Evolutionary conservation across 2,113 vertebrate genomes (phyloP).

Genomic region (Ondatra zibethicus): DNA sequence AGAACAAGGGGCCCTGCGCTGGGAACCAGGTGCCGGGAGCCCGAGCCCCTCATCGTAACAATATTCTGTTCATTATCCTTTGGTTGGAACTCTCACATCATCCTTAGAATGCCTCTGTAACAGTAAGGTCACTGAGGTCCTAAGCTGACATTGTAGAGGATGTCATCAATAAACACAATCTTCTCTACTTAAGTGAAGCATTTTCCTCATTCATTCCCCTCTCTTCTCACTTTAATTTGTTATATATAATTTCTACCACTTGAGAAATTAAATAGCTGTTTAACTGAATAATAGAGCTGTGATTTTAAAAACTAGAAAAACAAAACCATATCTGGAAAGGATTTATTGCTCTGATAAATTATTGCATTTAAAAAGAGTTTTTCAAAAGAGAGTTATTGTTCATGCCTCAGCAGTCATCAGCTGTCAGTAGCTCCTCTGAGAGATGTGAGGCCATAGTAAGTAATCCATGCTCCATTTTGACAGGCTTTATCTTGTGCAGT

Average conservation of each 20-base stretch:
- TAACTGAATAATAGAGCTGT: not conserved
- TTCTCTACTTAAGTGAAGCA: not conserved
- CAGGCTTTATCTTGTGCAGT: too few relatives aligned
- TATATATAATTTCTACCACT: not conserved
- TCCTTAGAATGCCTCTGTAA: constrained; percentile 78
- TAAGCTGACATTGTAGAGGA: constrained; percentile 59
- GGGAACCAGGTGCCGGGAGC: too few relatives aligned
- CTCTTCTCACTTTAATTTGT: not conserved
- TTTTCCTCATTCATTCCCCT: not conserved
- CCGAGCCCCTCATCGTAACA: too few relatives aligned
- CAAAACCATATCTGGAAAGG: not conserved
- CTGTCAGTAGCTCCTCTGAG: not conserved
- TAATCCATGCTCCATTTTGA: too few relatives aligned
- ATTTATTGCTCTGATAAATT: not conserved
- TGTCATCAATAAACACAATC: constrained; percentile 64
- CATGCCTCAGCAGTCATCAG: not conserved
- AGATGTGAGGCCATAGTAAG: too few relatives aligned
- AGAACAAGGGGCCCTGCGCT: too few relatives aligned
- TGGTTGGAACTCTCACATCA: constrained; percentile 79
- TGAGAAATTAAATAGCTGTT: not conserved
- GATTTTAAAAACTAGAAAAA: not conserved
- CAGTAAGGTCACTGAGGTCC: constrained; percentile 79
- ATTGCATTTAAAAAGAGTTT: not conserved
- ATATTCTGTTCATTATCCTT: constrained; percentile 77
- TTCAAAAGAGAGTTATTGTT: not conserved